These are phyloP conservation scores for Lasioglossum figueresi DNA, from an alignment of 2,888 invertebrate genomes.

Conservation along the genomic window DNA sequence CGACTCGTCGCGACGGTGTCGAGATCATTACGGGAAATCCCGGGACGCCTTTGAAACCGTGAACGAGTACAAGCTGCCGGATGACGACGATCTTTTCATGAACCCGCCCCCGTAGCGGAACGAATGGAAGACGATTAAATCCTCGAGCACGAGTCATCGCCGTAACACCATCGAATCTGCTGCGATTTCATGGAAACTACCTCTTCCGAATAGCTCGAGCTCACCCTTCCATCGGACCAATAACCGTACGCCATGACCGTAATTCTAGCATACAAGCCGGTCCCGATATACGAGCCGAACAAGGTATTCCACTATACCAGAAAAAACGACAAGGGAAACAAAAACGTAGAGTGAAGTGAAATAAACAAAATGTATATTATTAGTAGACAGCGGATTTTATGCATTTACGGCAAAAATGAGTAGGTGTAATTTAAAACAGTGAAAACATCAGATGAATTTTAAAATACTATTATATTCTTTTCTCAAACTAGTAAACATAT, in stretches of 20 bases:
- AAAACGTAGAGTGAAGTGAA: too few relatives aligned
- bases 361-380: too few relatives aligned
- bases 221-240: background rate
- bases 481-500: too few relatives aligned
- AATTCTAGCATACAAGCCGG: background rate
- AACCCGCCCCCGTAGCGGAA: conserved; percentile 66
- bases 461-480: too few relatives aligned
- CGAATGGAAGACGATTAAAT: conserved; percentile 73
- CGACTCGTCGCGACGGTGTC: background rate
- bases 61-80: conserved; percentile 31
- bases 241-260: background rate
- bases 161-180: background rate
- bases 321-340: too few relatives aligned
- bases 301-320: too few relatives aligned
- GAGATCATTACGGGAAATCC: conserved; percentile 1
- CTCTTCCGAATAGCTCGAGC: background rate
- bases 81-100: conserved; percentile 71
- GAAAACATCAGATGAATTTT: too few relatives aligned
- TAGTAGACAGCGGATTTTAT: too few relatives aligned
- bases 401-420: too few relatives aligned
- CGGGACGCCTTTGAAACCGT: conserved; percentile 9
- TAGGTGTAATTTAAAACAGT: too few relatives aligned
- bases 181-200: background rate
- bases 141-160: conserved; percentile 62
- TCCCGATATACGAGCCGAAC: too few relatives aligned